Evolutionary conservation across 2,113 vertebrate genomes (phyloP).

Genomic region (Dissostichus mawsoni): DNA sequence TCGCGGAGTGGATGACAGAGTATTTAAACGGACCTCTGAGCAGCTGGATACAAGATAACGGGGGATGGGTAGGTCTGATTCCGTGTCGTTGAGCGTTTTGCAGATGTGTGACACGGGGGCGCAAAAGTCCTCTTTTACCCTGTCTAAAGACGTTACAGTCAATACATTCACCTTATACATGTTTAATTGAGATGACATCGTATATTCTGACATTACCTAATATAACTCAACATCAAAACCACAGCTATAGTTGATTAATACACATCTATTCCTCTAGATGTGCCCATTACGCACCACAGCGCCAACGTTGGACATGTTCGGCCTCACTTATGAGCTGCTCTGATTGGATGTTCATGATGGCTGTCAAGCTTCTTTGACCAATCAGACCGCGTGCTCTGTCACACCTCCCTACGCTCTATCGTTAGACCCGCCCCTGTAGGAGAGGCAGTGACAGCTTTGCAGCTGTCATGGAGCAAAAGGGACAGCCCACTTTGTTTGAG

Average conservation of each 20-base stretch:
- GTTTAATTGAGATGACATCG: background rate
- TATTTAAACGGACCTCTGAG: conserved; percentile 95
- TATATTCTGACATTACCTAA: background rate
- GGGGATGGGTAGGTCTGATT: conserved; percentile 93
- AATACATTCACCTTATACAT: background rate
- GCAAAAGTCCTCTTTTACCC: conserved; percentile 40
- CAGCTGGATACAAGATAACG: conserved; percentile 98
- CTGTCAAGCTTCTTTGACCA: conserved; percentile 63
- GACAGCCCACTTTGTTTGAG: background rate
- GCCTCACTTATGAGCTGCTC: conserved; percentile 13
- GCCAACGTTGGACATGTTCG: conserved; percentile 27
- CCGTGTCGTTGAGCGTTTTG: conserved; percentile 37
- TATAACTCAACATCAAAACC: conserved; percentile 9
- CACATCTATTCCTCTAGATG: conserved; percentile 30
- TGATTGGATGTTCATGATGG: conserved; percentile 63
- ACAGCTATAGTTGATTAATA: conserved; percentile 41
- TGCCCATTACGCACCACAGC: conserved; percentile 55
- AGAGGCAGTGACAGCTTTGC: conserved; percentile 29
- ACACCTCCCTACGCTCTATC: conserved; percentile 79
- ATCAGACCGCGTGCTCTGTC: conserved; percentile 64
- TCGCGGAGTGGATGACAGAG: conserved; percentile 97
- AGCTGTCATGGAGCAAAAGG: conserved; percentile 38
- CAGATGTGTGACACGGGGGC: conserved; percentile 44
- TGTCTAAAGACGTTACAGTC: background rate
- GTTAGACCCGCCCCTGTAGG: conserved; percentile 52